phyloP scores from a whole-genome alignment of 2,113 vertebrate genomes.

The Amblyopsis rosae region DNA sequence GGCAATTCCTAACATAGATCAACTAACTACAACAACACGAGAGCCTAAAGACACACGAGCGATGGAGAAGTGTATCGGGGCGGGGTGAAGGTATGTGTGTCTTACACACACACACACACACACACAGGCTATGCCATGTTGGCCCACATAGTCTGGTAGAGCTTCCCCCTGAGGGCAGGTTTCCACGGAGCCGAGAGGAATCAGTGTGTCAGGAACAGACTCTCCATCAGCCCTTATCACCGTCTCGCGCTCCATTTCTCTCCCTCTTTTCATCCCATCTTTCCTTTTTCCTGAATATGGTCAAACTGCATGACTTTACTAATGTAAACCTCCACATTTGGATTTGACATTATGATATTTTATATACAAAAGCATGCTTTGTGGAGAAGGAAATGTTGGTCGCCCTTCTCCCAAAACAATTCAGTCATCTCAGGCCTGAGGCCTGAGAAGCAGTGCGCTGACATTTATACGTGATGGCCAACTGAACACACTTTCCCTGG shows the following conservation, averaged over 20 bases:
- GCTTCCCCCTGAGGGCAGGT: slow-evolving; percentile 20
- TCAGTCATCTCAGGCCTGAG: slow-evolving; percentile 9
- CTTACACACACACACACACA: slow-evolving; percentile 6
- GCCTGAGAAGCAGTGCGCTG: slow-evolving; percentile 36
- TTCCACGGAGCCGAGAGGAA: slow-evolving; percentile 42
- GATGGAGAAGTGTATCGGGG: slow-evolving; percentile 15
- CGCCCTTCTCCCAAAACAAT: slow-evolving; percentile 20
- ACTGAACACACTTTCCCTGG: slow-evolving; percentile 35
- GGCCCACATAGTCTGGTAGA: slow-evolving; percentile 41
- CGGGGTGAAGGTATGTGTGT: neutral
- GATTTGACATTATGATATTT: slow-evolving; percentile 17
- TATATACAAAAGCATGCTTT: too few relatives aligned
- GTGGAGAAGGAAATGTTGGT: too few relatives aligned
- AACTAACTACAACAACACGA: slow-evolving; percentile 47
- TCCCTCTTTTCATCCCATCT: neutral
- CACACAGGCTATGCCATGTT: slow-evolving; percentile 54
- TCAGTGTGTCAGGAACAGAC: slow-evolving; percentile 26
- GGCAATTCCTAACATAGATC: slow-evolving; percentile 48
- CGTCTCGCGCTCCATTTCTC: neutral
- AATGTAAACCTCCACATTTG: slow-evolving; percentile 12
- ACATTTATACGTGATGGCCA: slow-evolving; percentile 45
- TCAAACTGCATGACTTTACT: slow-evolving; percentile 12
- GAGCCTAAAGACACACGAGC: neutral
- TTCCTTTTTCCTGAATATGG: slow-evolving; percentile 9
- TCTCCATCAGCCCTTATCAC: slow-evolving; percentile 11